A percentile compares a stretch with the other conserved stretches of the same genome.
Conservation (phyloP, 2,113 vertebrate species). For the Delphinapterus leucas region DNA sequence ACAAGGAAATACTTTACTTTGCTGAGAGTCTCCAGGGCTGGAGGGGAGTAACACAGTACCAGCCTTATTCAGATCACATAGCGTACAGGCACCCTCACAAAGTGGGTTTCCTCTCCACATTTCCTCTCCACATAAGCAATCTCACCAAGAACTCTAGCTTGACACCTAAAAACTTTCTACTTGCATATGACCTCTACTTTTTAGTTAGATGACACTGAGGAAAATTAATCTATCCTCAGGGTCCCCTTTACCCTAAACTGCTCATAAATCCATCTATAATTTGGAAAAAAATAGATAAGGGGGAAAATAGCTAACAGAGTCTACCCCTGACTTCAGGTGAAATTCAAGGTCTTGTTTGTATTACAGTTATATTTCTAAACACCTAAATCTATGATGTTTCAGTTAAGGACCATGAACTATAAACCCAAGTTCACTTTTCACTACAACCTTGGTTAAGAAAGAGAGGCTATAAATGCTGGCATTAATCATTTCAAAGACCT, state of each 20-base stretch:
- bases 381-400: not conserved
- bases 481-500: not conserved
- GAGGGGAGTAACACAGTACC: not conserved
- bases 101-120: not conserved
- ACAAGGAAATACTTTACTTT: not conserved
- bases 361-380: not conserved
- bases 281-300: not conserved
- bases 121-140: not conserved
- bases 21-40: not conserved
- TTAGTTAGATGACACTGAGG: conserved; percentile 30
- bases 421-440: conserved; percentile 37
- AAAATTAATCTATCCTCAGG: not conserved
- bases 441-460: not conserved
- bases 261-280: not conserved
- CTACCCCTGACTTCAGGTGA: not conserved
- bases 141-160: not conserved
- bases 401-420: not conserved
- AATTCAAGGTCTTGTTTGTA: not conserved
- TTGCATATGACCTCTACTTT: not conserved
- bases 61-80: not conserved
- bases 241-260: not conserved
- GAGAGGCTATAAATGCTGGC: not conserved
- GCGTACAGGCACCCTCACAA: not conserved
- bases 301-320: not conserved
- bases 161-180: not conserved